A percentile compares a stretch with the other conserved stretches of the same genome.
phyloP scores from a whole-genome alignment of 2,888 invertebrate genomes.

The Gari tellinella region DNA sequence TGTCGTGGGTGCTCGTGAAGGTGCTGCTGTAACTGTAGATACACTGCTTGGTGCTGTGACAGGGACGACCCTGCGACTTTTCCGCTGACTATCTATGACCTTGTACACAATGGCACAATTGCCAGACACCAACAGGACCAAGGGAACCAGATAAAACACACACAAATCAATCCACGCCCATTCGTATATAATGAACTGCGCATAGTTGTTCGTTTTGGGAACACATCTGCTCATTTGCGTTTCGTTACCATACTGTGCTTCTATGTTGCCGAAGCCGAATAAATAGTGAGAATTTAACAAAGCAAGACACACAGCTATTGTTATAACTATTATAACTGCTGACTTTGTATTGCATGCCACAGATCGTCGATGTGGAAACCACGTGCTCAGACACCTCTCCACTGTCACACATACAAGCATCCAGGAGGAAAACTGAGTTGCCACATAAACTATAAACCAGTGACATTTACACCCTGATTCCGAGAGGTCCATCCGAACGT shows the following conservation, averaged over 20 bases:
- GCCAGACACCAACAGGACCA: slow-evolving; percentile 40
- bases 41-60: not conserved
- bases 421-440: slow-evolving; percentile 55
- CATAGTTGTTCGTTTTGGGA: slow-evolving; percentile 26
- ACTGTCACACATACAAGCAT: slow-evolving; percentile 52
- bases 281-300: slow-evolving; percentile 41
- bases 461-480: slow-evolving; percentile 39
- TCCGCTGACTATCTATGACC: slow-evolving; percentile 44
- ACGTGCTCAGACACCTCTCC: slow-evolving; percentile 45
- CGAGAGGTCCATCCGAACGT: slow-evolving; percentile 36
- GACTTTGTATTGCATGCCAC: slow-evolving; percentile 15
- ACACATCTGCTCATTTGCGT: slow-evolving; percentile 30
- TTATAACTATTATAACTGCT: slow-evolving; percentile 24
- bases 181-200: slow-evolving; percentile 32
- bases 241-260: slow-evolving; percentile 13
- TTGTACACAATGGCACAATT: slow-evolving; percentile 50
- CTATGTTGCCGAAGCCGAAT: slow-evolving; percentile 35
- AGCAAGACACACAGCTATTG: slow-evolving; percentile 16
- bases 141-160: slow-evolving; percentile 51
- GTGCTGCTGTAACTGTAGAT: not conserved
- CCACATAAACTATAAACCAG: slow-evolving; percentile 48
- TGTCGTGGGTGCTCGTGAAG: not conserved
- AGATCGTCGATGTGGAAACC: slow-evolving; percentile 33
- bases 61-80: slow-evolving; percentile 32
- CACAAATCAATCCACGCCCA: slow-evolving; percentile 57